Evolutionary conservation across 2,797 vertebrate genomes (phyloP).

Genomic region (Halcyon smyrnensis): DNA sequence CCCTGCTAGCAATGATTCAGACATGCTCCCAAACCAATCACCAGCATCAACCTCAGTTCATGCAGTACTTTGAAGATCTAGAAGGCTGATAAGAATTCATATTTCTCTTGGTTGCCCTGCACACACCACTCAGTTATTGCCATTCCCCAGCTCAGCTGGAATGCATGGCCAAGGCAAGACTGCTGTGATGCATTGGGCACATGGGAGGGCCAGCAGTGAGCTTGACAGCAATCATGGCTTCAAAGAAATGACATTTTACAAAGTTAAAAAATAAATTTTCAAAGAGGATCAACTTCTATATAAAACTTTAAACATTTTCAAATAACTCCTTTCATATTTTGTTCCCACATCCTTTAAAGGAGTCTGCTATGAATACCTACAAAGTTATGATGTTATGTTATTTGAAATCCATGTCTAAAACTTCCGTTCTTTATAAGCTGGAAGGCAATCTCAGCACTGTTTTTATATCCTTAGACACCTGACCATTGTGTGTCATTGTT

Average conservation of each 20-base stretch:
- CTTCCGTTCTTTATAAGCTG: not conserved
- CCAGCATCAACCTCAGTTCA: not conserved
- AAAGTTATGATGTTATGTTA: not conserved
- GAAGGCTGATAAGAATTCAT: not conserved
- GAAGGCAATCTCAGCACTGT: not conserved
- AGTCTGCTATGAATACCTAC: not conserved
- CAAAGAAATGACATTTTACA: not conserved
- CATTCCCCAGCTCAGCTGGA: not conserved
- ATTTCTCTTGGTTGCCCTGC: not conserved
- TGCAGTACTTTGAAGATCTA: not conserved
- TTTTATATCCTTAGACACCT: not conserved
- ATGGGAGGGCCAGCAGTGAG: not conserved
- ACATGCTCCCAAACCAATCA: not conserved
- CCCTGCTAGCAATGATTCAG: not conserved
- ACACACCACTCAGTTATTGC: not conserved
- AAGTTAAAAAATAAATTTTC: not conserved
- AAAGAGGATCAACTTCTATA: not conserved
- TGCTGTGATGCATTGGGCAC: not conserved
- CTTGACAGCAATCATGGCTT: not conserved
- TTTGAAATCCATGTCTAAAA: not conserved
- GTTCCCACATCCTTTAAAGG: not conserved
- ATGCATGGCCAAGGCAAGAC: not conserved
- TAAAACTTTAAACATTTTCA: not conserved
- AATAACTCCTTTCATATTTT: not conserved
- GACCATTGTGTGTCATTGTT: not conserved